Base-by-base conservation (phyloP, 2,113 vertebrate genomes). In the Entosphenus tridentatus region DNA sequence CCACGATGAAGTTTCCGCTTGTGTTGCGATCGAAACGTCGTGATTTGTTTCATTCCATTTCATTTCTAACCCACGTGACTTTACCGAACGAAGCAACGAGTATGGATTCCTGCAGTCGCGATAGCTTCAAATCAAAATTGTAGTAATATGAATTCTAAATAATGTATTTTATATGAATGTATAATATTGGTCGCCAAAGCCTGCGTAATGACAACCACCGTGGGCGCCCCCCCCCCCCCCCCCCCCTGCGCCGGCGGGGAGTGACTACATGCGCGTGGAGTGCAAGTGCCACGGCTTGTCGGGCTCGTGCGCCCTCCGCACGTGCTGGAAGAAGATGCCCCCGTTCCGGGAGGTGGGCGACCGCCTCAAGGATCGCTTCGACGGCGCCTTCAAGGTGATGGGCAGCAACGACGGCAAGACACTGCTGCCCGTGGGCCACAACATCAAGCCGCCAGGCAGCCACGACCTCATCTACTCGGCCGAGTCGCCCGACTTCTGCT, bases 301-400 rank as follows among this genome's bases (percentile, higher is more conserved):
- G 2, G 68, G 71, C 56, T 71, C 71, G 16, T 69, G 71, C 21
- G 56, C 71, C 2, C 55, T 71, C 12, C 67, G 57, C 12, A 71
- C 71, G 5, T 71, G 71, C 71, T 71, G 71, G 71, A 57, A 59
- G 67, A 71, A 71, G 13, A 71, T 69, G 67, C 71, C 71, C 3
- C 56, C 67, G 14, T 69, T 71, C 56, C 67, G 71, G 8, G 71
- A 58, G 18, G 71, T 71, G 11, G 71, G 71, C 3, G 39, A 57
- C 68, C 67, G 71, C 9, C 71, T 71, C 16, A 12, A 68, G 54
- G 71, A 68, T 14, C 71, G 71, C 11, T 71, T 69, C 67, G 57
- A 71, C 21, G 68, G 71, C 12, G 71, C 71, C 56, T 68, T 69
- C 57, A 68, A 69, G 57, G 68, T 71, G 18, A 71, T 69, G 68